phyloP scores from a whole-genome alignment of 2,113 vertebrate genomes.

The Anguilla rostrata region DNA sequence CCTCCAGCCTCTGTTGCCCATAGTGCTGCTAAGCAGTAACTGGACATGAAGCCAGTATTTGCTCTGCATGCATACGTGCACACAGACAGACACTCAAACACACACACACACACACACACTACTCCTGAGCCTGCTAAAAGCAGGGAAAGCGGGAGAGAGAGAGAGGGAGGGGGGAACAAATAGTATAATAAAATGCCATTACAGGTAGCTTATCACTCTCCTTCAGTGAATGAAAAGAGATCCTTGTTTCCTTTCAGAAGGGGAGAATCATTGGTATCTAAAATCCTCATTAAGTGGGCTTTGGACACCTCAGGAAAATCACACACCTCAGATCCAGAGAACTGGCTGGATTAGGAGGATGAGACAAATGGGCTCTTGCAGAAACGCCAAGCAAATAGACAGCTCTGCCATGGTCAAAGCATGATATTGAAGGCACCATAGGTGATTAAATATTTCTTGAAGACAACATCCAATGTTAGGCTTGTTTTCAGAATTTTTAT shows the following conservation, averaged over 20 bases:
- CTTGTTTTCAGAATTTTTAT: background rate
- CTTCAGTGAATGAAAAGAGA: conserved; percentile 20
- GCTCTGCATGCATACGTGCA: too few relatives aligned
- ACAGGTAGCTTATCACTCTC: conserved; percentile 15
- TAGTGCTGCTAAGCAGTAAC: conserved; percentile 15
- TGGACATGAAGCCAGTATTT: background rate
- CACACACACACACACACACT: background rate
- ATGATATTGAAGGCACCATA: background rate
- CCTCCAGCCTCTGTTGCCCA: conserved; percentile 27
- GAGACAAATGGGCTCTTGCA: background rate
- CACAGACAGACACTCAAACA: background rate
- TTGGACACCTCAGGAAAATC: background rate
- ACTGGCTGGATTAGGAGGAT: background rate
- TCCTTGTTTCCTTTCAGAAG: background rate
- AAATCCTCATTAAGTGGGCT: conserved; percentile 1
- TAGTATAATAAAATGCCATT: conserved; percentile 23
- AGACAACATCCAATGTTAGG: background rate
- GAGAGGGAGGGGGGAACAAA: conserved; percentile 9
- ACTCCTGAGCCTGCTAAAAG: too few relatives aligned
- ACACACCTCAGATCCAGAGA: background rate
- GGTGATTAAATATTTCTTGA: background rate
- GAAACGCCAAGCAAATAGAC: conserved; percentile 1
- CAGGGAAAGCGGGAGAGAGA: conserved; percentile 30
- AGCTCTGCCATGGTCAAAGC: background rate
- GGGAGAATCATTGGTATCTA: conserved; percentile 25